Conservation (phyloP, 2,113 vertebrate species). For the Psammodynastes pulverulentus region DNA sequence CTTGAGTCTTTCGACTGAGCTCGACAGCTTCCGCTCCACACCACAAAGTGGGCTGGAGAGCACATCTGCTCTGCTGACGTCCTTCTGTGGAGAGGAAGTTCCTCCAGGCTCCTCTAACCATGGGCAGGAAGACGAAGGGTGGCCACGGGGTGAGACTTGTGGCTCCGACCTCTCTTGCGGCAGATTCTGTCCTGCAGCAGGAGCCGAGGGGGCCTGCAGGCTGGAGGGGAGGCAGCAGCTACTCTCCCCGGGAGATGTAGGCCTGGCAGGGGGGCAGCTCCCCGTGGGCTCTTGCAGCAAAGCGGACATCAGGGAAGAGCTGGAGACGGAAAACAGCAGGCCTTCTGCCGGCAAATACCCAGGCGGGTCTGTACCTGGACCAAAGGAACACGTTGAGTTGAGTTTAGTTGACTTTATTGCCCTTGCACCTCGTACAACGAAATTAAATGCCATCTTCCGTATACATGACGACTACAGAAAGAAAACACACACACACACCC, state of each 20-base stretch:
- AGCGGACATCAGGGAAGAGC: not conserved
- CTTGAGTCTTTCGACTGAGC: not conserved
- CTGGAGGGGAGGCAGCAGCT: not conserved
- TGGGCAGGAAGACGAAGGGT: not conserved
- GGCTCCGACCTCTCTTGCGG: not conserved
- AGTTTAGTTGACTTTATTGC: too few species aligned
- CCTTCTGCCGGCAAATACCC: not conserved
- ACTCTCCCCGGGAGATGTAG: not conserved
- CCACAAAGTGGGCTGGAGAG: not conserved
- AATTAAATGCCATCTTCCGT: too few species aligned
- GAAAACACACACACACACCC: too few species aligned
- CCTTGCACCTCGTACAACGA: too few species aligned
- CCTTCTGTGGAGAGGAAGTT: slow-evolving; percentile 12
- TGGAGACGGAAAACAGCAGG: slow-evolving; percentile 31
- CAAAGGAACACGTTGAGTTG: too few species aligned
- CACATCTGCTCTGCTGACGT: not conserved
- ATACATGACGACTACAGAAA: too few species aligned
- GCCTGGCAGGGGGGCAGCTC: not conserved
- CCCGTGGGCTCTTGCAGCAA: slow-evolving; percentile 14
- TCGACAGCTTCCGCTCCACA: not conserved
- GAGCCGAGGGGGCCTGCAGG: not conserved
- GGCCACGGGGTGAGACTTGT: not conserved
- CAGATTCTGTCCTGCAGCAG: not conserved
- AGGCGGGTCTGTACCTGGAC: not conserved
- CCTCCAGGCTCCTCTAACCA: not conserved